A percentile compares a stretch with the other conserved stretches of the same genome.
phyloP scores from a whole-genome alignment of 2,113 vertebrate species.

The Tylochromis polylepis region DNA sequence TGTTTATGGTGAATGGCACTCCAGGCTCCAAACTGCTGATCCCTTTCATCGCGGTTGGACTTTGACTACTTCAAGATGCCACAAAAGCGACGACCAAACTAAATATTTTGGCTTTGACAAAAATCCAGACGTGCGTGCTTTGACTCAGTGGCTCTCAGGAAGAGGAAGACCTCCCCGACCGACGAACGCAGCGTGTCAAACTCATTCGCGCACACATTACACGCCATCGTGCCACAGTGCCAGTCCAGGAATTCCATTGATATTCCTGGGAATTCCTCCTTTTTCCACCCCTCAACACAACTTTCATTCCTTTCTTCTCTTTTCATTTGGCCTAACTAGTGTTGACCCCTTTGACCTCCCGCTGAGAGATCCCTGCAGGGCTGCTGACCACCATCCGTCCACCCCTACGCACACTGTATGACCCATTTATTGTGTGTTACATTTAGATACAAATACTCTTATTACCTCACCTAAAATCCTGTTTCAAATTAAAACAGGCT shows the following conservation, averaged over 20 bases:
- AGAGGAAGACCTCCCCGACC: slow-evolving; percentile 16
- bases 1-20: not conserved
- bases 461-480: not conserved
- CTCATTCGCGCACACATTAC: not conserved
- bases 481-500: not conserved
- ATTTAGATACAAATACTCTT: not conserved
- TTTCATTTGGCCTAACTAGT: slow-evolving; percentile 28
- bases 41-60: slow-evolving; percentile 41
- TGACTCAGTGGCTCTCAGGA: not conserved
- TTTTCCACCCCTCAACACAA: not conserved
- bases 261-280: slow-evolving; percentile 7
- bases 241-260: slow-evolving; percentile 38
- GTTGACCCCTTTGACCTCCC: slow-evolving; percentile 23
- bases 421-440: not conserved
- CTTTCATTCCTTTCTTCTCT: slow-evolving; percentile 1
- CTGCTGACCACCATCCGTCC: not conserved
- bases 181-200: not conserved
- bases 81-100: slow-evolving; percentile 1
- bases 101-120: slow-evolving; percentile 42
- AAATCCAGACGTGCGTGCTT: slow-evolving; percentile 19
- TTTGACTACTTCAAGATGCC: slow-evolving; percentile 29
- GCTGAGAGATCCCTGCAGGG: not conserved
- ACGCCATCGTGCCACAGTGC: not conserved
- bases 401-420: not conserved
- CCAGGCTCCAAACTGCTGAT: not conserved